Evolutionary conservation across 2,113 vertebrate species (phyloP).

Genomic region (Odontophorus gujanensis): DNA sequence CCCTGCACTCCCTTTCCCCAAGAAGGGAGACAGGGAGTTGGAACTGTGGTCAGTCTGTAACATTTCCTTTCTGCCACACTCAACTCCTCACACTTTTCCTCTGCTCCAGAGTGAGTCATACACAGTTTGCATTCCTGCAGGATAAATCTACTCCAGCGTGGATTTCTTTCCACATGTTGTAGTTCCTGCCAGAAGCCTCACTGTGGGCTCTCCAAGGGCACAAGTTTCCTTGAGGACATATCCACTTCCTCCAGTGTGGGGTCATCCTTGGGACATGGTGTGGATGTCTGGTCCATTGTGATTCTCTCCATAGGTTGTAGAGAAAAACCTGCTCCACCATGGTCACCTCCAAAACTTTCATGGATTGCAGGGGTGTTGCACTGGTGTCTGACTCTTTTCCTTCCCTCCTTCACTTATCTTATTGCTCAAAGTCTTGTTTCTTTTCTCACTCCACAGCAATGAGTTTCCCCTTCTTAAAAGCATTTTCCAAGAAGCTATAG

Average conservation of each 20-base stretch:
- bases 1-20: accelerated
- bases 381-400: too few relatives aligned
- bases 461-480: neutral
- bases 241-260: neutral
- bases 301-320: neutral
- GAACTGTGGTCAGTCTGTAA: neutral
- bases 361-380: neutral
- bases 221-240: neutral
- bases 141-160: neutral
- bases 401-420: neutral
- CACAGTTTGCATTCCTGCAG: neutral
- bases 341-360: neutral
- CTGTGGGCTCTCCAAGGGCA: neutral
- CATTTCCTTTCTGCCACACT: neutral
- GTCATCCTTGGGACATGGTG: neutral
- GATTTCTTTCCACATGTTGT: neutral
- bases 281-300: neutral
- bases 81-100: neutral
- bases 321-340: neutral
- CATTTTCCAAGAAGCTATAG: neutral
- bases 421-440: neutral
- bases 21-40: neutral
- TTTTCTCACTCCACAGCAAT: neutral
- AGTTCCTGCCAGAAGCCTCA: neutral
- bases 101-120: neutral